Percentiles rank a stretch among this genome's conserved stretches.
These are phyloP conservation scores for Lycia hirtaria DNA, from an alignment of 2,888 invertebrate genomes.

Conservation along the genomic window DNA sequence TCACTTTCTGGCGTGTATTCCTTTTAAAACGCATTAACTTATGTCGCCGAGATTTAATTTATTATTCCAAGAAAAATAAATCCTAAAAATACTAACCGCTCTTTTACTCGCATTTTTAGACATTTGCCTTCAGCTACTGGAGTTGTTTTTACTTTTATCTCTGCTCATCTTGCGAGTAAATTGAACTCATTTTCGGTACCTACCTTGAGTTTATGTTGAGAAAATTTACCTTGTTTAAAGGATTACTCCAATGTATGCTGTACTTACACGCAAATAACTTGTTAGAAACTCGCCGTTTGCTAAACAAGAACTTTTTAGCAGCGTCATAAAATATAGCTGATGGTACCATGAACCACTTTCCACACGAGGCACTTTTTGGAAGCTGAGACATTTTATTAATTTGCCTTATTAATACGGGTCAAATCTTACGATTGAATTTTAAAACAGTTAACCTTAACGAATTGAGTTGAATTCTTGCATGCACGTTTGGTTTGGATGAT, in stretches of 20 bases:
- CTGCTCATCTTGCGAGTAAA: conserved; percentile 23
- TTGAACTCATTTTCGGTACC: conserved; percentile 27
- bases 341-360: too few species aligned
- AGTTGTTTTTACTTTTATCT: conserved; percentile 35
- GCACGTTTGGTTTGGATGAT: too few species aligned
- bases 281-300: not conserved
- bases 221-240: conserved; percentile 25
- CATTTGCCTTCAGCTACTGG: conserved; percentile 26
- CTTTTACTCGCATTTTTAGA: conserved; percentile 26
- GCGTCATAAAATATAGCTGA: too few species aligned
- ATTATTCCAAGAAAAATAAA: not conserved
- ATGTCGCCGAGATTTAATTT: not conserved
- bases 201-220: conserved; percentile 17
- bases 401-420: too few species aligned
- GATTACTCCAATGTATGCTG: not conserved
- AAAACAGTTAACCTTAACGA: too few species aligned
- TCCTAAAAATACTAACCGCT: conserved; percentile 14
- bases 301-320: not conserved
- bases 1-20: too few species aligned
- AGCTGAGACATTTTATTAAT: too few species aligned
- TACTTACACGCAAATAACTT: conserved; percentile 5
- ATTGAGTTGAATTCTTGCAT: too few species aligned
- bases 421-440: too few species aligned
- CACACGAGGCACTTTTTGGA: too few species aligned
- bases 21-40: too few species aligned